Evolutionary conservation across 2,797 vertebrate genomes (phyloP).

Genomic region (Rhadinocentrus ornatus): DNA sequence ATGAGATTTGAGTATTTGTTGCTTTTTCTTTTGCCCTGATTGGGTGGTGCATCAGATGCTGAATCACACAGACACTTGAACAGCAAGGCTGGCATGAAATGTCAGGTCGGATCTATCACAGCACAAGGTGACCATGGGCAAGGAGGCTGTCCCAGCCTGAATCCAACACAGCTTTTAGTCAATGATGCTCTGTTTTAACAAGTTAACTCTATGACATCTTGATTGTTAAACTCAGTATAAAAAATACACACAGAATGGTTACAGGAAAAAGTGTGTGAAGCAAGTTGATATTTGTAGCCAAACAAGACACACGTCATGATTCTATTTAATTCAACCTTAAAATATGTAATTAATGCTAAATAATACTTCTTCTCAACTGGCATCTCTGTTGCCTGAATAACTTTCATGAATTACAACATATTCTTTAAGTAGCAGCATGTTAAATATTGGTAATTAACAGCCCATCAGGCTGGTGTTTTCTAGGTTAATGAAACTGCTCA

Average conservation of each 20-base stretch:
- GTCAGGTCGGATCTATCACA: constrained; percentile 59
- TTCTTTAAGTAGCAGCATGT: constrained; percentile 11
- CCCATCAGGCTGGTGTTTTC: constrained; percentile 16
- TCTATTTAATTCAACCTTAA: constrained; percentile 23
- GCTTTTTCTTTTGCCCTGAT: background rate
- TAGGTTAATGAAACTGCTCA: constrained; percentile 45
- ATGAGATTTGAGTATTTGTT: constrained; percentile 5
- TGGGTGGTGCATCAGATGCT: constrained; percentile 4
- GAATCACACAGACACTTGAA: constrained; percentile 30
- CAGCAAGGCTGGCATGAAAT: constrained; percentile 27
- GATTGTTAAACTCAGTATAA: constrained; percentile 1
- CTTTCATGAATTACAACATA: constrained; percentile 37
- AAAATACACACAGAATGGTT: background rate
- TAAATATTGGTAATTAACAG: constrained; percentile 29
- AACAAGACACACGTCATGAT: constrained; percentile 18
- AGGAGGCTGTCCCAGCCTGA: constrained; percentile 29
- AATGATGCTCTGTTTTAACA: constrained; percentile 22
- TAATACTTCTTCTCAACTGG: constrained; percentile 15
- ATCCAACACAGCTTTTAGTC: constrained; percentile 10
- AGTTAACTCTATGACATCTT: constrained; percentile 34
- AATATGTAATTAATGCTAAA: constrained; percentile 23
- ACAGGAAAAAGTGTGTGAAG: constrained; percentile 27
- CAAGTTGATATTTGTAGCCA: constrained; percentile 11
- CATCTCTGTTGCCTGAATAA: constrained; percentile 32
- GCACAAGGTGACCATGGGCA: constrained; percentile 60